Evolutionary conservation across 2,797 vertebrate genomes (phyloP).

Genomic region (Halcyon chelicuti): DNA sequence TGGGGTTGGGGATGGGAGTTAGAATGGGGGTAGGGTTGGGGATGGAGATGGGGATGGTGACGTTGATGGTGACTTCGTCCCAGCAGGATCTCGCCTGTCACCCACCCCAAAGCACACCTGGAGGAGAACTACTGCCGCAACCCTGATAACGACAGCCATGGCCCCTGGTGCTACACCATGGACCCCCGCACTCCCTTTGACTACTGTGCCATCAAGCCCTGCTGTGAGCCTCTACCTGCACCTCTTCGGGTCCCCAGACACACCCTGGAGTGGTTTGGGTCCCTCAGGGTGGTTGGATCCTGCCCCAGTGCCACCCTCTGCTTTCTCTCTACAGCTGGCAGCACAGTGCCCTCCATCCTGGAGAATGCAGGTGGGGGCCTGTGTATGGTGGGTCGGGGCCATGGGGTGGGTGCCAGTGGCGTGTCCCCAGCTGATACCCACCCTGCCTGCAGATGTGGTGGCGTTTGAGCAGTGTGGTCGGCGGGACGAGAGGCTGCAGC

Average conservation of each 20-base stretch:
- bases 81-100: conserved; percentile 85
- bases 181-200: conserved; percentile 93
- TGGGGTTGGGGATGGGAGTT: no score
- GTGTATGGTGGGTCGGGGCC: rapidly evolving
- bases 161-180: conserved; percentile 96
- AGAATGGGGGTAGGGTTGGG: no score
- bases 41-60: no score
- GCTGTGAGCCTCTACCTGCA: conserved; percentile 48
- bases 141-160: conserved; percentile 92
- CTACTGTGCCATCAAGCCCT: conserved; percentile 94
- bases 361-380: conserved; percentile 46
- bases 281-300: not conserved
- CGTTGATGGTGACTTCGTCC: not conserved
- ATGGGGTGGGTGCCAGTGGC: rapidly evolving
- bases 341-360: conserved; percentile 44
- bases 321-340: conserved; percentile 54
- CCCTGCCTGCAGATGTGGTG: conserved; percentile 73
- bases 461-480: conserved; percentile 90
- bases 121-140: conserved; percentile 95
- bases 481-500: conserved; percentile 77
- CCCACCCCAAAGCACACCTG: conserved; percentile 84
- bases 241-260: not conserved
- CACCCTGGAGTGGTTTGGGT: not conserved
- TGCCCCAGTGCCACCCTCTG: not conserved
- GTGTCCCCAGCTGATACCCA: rapidly evolving